A percentile compares a stretch with the other conserved stretches of the same genome.
Evolutionary conservation across 2,888 invertebrate species (phyloP).

Genomic region (Epistrophe eligans): DNA sequence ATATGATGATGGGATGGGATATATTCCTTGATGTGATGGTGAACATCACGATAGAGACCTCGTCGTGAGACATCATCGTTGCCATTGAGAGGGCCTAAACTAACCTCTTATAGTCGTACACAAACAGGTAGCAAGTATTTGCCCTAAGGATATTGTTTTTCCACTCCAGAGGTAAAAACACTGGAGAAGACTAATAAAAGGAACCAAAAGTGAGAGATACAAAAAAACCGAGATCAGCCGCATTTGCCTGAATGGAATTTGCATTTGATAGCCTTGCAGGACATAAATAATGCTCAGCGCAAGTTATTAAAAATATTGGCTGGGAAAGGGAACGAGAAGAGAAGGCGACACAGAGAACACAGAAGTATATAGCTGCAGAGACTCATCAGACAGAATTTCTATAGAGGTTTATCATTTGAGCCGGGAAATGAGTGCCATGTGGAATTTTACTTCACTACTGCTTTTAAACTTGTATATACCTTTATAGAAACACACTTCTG

Average conservation of each 20-base stretch:
- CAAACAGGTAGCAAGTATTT: conserved; percentile 64
- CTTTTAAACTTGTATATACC: not conserved
- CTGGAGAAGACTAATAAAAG: conserved; percentile 16
- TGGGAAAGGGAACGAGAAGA: not conserved
- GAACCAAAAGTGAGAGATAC: conserved; percentile 19
- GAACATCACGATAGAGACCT: conserved; percentile 58
- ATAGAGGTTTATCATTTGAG: conserved; percentile 22
- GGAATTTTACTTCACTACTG: conserved; percentile 30
- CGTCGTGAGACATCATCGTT: conserved; percentile 54
- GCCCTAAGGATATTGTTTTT: conserved; percentile 62
- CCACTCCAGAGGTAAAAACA: not conserved
- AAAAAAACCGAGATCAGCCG: conserved; percentile 44
- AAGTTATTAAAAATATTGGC: conserved; percentile 64
- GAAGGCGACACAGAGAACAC: conserved; percentile 8
- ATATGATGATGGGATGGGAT: not conserved
- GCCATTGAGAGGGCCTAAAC: conserved; percentile 47
- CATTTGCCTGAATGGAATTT: conserved; percentile 64
- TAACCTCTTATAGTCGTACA: conserved; percentile 10
- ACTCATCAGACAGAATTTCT: conserved; percentile 47
- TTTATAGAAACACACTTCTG: not conserved
- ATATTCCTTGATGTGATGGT: conserved; percentile 31
- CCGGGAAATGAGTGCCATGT: conserved; percentile 39
- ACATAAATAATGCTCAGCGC: conserved; percentile 72
- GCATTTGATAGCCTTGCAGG: conserved; percentile 72
- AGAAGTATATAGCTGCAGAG: not conserved